Evolutionary conservation across 2,113 vertebrate genomes (phyloP), one percentile per base, ranked within the genome.

Genomic region (Atractosteus spatula): DNA sequence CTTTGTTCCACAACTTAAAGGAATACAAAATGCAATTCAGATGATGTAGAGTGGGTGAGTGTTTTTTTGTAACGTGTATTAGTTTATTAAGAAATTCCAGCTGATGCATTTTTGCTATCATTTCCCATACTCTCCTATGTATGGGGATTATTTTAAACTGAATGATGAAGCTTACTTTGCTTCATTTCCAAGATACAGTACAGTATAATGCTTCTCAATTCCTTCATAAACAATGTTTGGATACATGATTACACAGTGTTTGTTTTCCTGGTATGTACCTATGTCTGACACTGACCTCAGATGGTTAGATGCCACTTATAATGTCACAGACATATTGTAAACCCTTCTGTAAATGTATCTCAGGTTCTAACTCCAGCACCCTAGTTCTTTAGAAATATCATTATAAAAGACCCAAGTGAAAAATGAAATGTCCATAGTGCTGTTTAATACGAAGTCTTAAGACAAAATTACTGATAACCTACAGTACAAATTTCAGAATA

Each of bases 231-330:
- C 4, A 59, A 59, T 13, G 14, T 29, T 29, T 13, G n/a, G 10
- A 7, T n/a, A 13, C 10, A 59, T 59, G 57, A 16, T 59, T 59
- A 59, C n/a, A n/a, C 57, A 59, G 10, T 55, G 17, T 47, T 42
- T 13, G 14, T 59, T 13, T 59, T 16, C n/a, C 57, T 59, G 57
- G 57, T 14, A 59, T 59, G 57, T n/a, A 73, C 61, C 8, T 43
- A 61, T 56, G 56, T 73, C 43, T 73, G 56, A 51, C 55, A 17
- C 42, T 10, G 1, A 51, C 8, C 13, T 7, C 44, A 43, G 11
- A 13, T 11, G 71, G 47, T 80, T 56, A 65, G 61, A 72, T 80
- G 73, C 69, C 68, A 66, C 56, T n/a, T 71, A 56, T 54, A 71
- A 77, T 74, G 69, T 69, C 70, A 69, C 66, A 62, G 65, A 45